Percentiles rank a stretch among this genome's conserved stretches.
Conservation (phyloP, 2,113 vertebrate genomes). For the Pelodiscus sinensis region DNA sequence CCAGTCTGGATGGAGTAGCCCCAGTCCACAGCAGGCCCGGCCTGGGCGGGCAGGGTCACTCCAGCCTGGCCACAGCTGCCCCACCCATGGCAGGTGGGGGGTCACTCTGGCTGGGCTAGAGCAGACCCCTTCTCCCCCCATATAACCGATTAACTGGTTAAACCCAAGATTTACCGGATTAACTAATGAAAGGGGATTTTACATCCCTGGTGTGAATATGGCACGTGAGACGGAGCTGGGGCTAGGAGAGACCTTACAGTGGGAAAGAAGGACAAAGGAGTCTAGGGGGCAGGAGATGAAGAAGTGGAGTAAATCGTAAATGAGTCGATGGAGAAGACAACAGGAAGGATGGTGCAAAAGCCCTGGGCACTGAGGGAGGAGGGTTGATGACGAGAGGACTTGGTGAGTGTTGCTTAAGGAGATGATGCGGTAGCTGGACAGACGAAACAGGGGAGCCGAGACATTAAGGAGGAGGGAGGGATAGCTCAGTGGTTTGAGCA, state of each 20-base stretch:
- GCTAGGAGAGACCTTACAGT: accelerated
- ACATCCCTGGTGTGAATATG: accelerated
- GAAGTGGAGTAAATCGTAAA: accelerated
- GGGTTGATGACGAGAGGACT: background rate
- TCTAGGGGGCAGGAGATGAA: accelerated
- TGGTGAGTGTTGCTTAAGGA: background rate
- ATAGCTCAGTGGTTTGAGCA: too few species aligned
- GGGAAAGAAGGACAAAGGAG: background rate
- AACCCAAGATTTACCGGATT: too few species aligned
- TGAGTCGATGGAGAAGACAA: background rate
- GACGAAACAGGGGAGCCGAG: background rate
- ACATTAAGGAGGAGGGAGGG: background rate
- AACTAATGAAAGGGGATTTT: too few species aligned
- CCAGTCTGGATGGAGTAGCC: too few species aligned
- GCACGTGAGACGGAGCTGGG: background rate
- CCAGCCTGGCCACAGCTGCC: too few species aligned
- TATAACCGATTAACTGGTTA: too few species aligned
- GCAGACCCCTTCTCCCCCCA: too few species aligned
- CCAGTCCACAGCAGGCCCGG: too few species aligned
- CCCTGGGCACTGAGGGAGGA: background rate
- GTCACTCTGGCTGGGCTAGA: too few species aligned
- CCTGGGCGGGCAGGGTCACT: too few species aligned
- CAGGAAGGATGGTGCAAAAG: background rate
- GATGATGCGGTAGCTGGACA: background rate
- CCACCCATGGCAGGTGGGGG: too few species aligned